Conservation (phyloP, 2,113 vertebrate species). For the Procapra przewalskii region DNA sequence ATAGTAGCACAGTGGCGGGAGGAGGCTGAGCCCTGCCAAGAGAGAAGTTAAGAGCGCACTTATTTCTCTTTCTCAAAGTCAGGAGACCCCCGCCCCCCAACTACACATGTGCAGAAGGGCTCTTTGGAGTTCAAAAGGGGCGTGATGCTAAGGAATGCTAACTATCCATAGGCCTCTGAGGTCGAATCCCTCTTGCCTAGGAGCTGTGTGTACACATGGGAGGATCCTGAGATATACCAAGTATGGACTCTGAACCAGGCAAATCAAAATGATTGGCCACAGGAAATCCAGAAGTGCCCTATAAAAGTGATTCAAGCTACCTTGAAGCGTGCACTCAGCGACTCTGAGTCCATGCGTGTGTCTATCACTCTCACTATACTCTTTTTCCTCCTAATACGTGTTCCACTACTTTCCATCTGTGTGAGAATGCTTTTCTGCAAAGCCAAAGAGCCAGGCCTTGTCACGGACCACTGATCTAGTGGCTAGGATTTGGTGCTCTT, state of each 20-base stretch:
- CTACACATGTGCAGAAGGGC: background rate
- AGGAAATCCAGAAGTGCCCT: background rate
- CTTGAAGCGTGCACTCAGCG: background rate
- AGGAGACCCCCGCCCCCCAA: background rate
- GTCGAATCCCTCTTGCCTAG: background rate
- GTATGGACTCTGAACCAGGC: background rate
- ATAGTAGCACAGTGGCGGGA: background rate
- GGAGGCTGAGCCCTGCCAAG: background rate
- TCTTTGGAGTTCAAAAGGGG: background rate
- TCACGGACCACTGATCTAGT: background rate
- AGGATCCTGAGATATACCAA: background rate
- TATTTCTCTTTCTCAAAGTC: background rate
- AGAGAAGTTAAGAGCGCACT: fast-evolving
- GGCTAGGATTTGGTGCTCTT: background rate
- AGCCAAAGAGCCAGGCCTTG: background rate
- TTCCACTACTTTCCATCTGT: background rate
- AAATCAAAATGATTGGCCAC: background rate
- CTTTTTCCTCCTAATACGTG: background rate
- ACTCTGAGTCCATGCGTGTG: background rate
- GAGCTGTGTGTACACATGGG: background rate
- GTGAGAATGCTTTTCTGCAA: background rate
- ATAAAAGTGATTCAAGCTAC: background rate
- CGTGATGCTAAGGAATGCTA: background rate
- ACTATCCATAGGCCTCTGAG: background rate
- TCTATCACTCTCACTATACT: background rate